Conservation (phyloP, 1,140 invertebrate species). For the Acyrthosiphon pisum region DNA sequence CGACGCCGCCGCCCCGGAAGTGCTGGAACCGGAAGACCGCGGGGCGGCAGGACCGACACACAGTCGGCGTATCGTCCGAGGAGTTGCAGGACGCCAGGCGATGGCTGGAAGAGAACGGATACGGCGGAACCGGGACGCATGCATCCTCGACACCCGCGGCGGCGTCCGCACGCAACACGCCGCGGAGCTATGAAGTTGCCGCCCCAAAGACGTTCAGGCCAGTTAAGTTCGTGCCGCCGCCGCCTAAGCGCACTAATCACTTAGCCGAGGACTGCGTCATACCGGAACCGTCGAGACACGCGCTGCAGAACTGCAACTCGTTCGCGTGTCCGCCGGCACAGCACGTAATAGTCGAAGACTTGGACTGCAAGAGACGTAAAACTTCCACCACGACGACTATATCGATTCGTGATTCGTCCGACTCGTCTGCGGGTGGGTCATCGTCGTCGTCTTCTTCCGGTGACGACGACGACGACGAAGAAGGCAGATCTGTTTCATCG, state of each 20-base stretch:
- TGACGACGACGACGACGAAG: background rate
- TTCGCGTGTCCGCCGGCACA: conserved; percentile 15
- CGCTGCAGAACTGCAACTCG: conserved; percentile 56
- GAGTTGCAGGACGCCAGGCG: conserved; percentile 78
- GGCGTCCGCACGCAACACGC: background rate
- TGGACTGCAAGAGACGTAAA: background rate
- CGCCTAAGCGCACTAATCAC: conserved; percentile 63
- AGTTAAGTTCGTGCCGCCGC: conserved; percentile 61
- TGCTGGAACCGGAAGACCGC: conserved; percentile 58
- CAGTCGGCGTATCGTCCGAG: conserved; percentile 80
- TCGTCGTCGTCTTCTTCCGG: conserved; percentile 33
- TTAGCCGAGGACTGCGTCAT: conserved; percentile 31
- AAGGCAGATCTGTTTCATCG: conserved; percentile 12
- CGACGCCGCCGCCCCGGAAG: conserved; percentile 59
- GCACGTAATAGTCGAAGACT: background rate
- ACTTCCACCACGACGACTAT: background rate
- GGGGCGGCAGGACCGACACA: conserved; percentile 69
- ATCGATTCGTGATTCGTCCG: conserved; percentile 60
- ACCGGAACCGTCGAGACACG: conserved; percentile 63
- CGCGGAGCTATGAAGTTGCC: background rate
- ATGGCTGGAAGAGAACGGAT: conserved; percentile 70
- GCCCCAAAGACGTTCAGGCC: conserved; percentile 12
- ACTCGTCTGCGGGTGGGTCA: conserved; percentile 60
- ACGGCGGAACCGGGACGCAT: background rate
- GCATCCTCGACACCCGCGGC: background rate